Conservation (phyloP, 2,113 vertebrate genomes). For the Ascaphus truei region DNA sequence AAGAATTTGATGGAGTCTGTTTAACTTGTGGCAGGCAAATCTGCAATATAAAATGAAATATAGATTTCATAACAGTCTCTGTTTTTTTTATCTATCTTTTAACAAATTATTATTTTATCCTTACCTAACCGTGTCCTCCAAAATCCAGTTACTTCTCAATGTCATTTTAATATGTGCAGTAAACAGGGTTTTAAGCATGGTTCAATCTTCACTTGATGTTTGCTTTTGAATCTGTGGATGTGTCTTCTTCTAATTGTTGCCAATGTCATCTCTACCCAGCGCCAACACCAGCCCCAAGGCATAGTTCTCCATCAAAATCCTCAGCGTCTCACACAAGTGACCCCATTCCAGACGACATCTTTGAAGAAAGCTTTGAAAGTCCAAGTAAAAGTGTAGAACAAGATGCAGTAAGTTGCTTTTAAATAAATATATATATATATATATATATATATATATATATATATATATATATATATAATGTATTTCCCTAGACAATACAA, state of each 20-base stretch:
- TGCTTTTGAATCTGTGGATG: neutral
- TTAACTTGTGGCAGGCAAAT: slow-evolving; percentile 31
- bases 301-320: slow-evolving; percentile 93
- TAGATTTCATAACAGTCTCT: slow-evolving; percentile 7
- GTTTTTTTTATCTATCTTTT: slow-evolving; percentile 19
- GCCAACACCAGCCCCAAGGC: slow-evolving; percentile 88
- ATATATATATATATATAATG: too few species aligned
- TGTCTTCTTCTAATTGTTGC: slow-evolving; percentile 4
- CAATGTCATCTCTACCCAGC: slow-evolving; percentile 60
- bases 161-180: slow-evolving; percentile 11
- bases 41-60: slow-evolving; percentile 24
- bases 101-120: slow-evolving; percentile 28
- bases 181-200: neutral
- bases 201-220: neutral
- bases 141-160: slow-evolving; percentile 19
- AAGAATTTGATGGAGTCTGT: slow-evolving; percentile 27
- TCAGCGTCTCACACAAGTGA: slow-evolving; percentile 89
- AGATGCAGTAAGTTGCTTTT: slow-evolving; percentile 80
- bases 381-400: slow-evolving; percentile 93
- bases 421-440: neutral
- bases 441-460: too few species aligned
- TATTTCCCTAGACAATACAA: slow-evolving; percentile 11
- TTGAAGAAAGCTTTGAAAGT: slow-evolving; percentile 91
- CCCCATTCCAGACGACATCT: slow-evolving; percentile 84
- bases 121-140: slow-evolving; percentile 25